phyloP scores from a whole-genome alignment of 64 coral and sea anemone species.

The Montipora efflorescens region DNA sequence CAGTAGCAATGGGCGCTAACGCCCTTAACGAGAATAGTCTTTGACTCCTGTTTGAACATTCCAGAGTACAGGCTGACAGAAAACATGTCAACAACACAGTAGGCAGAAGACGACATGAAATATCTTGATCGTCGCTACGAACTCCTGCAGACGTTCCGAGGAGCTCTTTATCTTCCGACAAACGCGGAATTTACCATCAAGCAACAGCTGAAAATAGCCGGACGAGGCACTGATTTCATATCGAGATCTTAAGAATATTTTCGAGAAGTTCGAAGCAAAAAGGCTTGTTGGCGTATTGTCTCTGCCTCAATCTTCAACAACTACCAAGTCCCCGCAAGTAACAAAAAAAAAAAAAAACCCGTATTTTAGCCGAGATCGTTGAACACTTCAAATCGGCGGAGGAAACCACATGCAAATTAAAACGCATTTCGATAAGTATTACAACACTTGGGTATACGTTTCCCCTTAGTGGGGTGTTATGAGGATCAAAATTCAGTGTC shows the following conservation, averaged over 20 bases:
- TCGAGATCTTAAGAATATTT: neutral
- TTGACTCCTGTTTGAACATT: neutral
- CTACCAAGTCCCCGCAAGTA: conserved; percentile 1
- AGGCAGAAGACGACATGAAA: too few relatives aligned
- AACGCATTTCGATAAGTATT: too few relatives aligned
- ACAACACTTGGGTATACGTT: too few relatives aligned
- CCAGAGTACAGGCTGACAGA: neutral
- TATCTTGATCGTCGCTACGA: too few relatives aligned
- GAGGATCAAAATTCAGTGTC: too few relatives aligned
- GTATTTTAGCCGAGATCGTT: neutral
- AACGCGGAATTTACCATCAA: neutral
- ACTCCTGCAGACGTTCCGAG: too few relatives aligned
- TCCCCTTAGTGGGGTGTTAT: too few relatives aligned
- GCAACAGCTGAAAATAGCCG: conserved; percentile 26
- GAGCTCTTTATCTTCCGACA: conserved; percentile 16
- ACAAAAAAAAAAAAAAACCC: neutral
- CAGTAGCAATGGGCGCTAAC: too few relatives aligned
- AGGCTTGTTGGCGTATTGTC: conserved; percentile 50
- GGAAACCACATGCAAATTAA: too few relatives aligned
- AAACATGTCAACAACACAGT: too few relatives aligned
- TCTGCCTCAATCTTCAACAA: conserved; percentile 11
- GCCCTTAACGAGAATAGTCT: neutral
- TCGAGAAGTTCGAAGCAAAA: neutral
- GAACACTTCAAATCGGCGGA: too few relatives aligned
- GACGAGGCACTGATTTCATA: conserved; percentile 39